These are phyloP conservation scores for Salvator merianae DNA, from an alignment of 2,113 vertebrate genomes.

Conservation along the genomic window DNA sequence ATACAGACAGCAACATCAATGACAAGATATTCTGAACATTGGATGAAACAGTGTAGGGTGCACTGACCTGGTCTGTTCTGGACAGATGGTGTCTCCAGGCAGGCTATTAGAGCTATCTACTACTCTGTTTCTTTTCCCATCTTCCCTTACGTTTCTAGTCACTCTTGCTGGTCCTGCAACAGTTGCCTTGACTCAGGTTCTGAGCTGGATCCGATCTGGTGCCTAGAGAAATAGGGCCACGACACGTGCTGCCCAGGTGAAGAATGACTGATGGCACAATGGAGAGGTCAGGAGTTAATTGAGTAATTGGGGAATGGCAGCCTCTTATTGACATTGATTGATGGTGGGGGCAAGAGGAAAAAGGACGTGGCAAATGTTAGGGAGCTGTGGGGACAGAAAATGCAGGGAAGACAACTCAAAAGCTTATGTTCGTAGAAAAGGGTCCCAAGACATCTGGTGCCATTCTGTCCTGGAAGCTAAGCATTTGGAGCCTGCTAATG, in stretches of 20 bases:
- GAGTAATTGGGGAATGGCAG: constrained; percentile 29
- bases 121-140: background rate
- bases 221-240: background rate
- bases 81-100: background rate
- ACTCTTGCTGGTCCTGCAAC: background rate
- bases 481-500: background rate
- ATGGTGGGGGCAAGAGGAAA: background rate
- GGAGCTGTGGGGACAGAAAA: background rate
- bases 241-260: constrained; percentile 12
- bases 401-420: background rate
- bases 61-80: background rate
- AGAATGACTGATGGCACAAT: constrained; percentile 10
- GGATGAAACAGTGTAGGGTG: background rate
- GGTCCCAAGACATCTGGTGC: background rate
- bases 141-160: background rate
- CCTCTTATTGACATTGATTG: constrained; percentile 24
- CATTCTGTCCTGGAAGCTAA: background rate
- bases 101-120: background rate
- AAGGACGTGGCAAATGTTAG: background rate
- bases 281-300: constrained; percentile 16
- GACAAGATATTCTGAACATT: background rate
- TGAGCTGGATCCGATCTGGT: background rate
- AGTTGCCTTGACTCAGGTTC: background rate
- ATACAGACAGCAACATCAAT: too few relatives aligned
- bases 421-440: background rate